phyloP scores from a whole-genome alignment of 2,888 invertebrate species.

The Ophion ventricosus region DNA sequence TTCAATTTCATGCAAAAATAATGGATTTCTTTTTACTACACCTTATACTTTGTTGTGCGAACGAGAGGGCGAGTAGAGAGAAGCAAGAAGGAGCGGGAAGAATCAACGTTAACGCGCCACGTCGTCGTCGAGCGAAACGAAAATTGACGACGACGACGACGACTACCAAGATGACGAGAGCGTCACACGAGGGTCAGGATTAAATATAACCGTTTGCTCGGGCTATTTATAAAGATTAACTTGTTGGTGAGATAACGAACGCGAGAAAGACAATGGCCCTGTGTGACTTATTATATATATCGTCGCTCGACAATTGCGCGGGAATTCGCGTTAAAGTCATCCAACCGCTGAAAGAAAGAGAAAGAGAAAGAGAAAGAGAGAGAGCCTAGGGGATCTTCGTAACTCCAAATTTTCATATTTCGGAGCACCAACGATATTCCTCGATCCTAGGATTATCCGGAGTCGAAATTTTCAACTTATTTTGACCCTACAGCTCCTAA shows the following conservation, averaged over 20 bases:
- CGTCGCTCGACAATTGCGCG: slow-evolving; percentile 70
- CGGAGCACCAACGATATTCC: too few species aligned
- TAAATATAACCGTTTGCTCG: slow-evolving; percentile 81
- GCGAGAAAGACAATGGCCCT: slow-evolving; percentile 74
- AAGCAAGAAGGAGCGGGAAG: slow-evolving; percentile 37
- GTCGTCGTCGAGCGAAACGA: slow-evolving; percentile 48
- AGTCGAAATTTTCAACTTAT: too few species aligned
- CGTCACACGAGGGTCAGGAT: slow-evolving; percentile 80
- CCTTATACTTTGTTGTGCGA: slow-evolving; percentile 32
- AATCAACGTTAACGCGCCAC: slow-evolving; percentile 56
- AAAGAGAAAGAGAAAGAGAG: background rate
- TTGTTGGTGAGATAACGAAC: slow-evolving; percentile 82
- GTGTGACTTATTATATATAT: slow-evolving; percentile 33
- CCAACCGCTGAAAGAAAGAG: background rate
- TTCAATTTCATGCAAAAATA: too few species aligned
- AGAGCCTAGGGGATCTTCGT: background rate
- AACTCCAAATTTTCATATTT: too few species aligned
- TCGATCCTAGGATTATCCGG: too few species aligned
- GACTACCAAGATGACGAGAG: slow-evolving; percentile 31
- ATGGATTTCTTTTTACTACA: too few species aligned
- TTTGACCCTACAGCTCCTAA: too few species aligned
- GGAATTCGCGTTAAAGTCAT: slow-evolving; percentile 65
- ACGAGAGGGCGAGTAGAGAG: slow-evolving; percentile 1
- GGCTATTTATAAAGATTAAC: slow-evolving; percentile 82
- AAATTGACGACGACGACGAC: slow-evolving; percentile 56